Evolutionary conservation across 2,797 vertebrate species (phyloP), one percentile per base, ranked within the genome.

Genomic region (Jordanella pulchra): DNA sequence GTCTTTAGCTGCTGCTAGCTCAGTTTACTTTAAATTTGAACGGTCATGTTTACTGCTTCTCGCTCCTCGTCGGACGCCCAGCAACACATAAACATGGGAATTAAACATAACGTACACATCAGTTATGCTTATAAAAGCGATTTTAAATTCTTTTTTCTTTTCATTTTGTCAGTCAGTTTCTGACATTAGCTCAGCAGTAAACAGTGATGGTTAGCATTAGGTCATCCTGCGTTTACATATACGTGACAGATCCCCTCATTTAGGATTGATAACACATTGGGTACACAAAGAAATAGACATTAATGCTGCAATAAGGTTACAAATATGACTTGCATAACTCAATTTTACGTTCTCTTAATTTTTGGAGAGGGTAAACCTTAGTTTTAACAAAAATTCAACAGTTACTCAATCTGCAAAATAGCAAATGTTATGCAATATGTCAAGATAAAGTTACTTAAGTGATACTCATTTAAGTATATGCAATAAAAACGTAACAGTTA

Each of bases 1-100:
- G 21, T 72, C 30, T 67, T 15, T 86, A 81, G 28, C 66, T 0
- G 61, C 65, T 0, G 61, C 42, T 79, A 85, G 75, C 71, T 14
- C 39, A 2, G 21, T 7, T 51, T 73, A 63, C 70, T 75, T 58
- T 30, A 44, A 64, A 2, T 42, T 18, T 56, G 18, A 48, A 25
- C 35, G 42, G 14, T 23, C 18, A n/a, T 9, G 27, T 23, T 32
- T 18, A 14, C 3, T 27, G 61, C 51, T 48, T 39, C 6, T 3
- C 30, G 3, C 39, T 27, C 51, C 21, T 30, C 11, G 42, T 12
- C 39, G 68, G 73, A 73, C 28, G 7, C 4, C 12, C 18, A 13
- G 15, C 4, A 32, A 65, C 27, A 30, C 50, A 47, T 5, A 25
- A 53, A 55, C n/a, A 39, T 4, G 1, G 47, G 35, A 1, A 3